Percentiles rank a stretch among this genome's conserved stretches.
Evolutionary conservation across 2,888 invertebrate species (phyloP).

Genomic region (Harpalus rufipes): DNA sequence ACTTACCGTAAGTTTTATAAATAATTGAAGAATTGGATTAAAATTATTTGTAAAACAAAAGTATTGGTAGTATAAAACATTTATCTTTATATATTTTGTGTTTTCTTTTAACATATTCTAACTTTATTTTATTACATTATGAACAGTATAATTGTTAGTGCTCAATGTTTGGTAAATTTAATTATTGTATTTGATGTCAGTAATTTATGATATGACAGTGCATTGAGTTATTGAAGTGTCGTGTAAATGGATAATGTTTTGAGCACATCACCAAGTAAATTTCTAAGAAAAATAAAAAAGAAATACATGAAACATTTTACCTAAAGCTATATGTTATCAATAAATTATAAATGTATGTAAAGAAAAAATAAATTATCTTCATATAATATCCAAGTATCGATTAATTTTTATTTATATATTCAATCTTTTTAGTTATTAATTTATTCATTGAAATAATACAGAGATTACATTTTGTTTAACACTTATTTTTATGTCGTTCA

Average conservation of each 20-base stretch:
- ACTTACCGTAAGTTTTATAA: not conserved
- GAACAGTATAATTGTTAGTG: slow-evolving; percentile 2
- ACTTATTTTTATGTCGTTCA: slow-evolving; percentile 59
- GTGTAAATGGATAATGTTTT: slow-evolving; percentile 35
- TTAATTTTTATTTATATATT: slow-evolving; percentile 30
- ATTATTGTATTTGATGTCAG: slow-evolving; percentile 3
- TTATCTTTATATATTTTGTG: slow-evolving; percentile 8
- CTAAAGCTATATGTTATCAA: not conserved
- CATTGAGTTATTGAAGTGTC: slow-evolving; percentile 42
- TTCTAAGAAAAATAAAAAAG: not conserved
- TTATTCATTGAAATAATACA: slow-evolving; percentile 59
- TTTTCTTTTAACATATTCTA: slow-evolving; percentile 20
- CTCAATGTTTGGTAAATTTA: not conserved
- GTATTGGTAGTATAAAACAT: not conserved
- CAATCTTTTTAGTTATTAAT: slow-evolving; percentile 51
- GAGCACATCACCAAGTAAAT: slow-evolving; percentile 36
- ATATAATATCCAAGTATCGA: slow-evolving; percentile 19
- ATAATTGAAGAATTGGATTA: not conserved
- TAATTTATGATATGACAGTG: slow-evolving; percentile 13
- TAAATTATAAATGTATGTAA: not conserved
- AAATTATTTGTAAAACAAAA: not conserved
- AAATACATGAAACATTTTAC: not conserved
- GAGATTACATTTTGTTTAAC: slow-evolving; percentile 61
- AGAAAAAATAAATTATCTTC: not conserved
- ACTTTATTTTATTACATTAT: slow-evolving; percentile 3